Evolutionary conservation across 2,113 vertebrate species (phyloP).

Genomic region (Orcinus orca): DNA sequence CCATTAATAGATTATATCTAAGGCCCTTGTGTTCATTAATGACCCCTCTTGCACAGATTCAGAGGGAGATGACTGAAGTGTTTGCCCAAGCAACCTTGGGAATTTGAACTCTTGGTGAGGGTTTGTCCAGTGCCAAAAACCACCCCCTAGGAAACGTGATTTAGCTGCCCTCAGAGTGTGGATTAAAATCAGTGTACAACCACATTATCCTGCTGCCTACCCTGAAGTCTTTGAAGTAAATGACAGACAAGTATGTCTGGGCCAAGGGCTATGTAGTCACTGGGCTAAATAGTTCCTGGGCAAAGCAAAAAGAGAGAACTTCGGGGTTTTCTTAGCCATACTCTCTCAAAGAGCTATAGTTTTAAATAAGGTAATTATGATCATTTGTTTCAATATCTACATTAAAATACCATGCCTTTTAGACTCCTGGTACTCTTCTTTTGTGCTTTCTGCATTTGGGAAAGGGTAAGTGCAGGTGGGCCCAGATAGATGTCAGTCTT

Average conservation of each 20-base stretch:
- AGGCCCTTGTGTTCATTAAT: not conserved
- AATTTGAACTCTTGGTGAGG: not conserved
- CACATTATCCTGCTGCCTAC: fast-evolving
- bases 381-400: not conserved
- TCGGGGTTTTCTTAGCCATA: not conserved
- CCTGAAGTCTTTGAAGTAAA: not conserved
- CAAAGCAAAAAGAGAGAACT: not conserved
- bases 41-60: not conserved
- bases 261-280: not conserved
- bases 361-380: not conserved
- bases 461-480: not conserved
- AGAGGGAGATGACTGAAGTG: not conserved
- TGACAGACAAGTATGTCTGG: not conserved
- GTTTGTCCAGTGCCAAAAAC: not conserved
- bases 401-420: not conserved
- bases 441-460: not conserved
- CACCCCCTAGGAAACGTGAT: not conserved
- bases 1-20: too few species aligned
- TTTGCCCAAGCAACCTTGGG: not conserved
- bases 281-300: not conserved
- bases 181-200: not conserved
- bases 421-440: not conserved
- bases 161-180: not conserved
- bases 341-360: not conserved
- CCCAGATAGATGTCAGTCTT: not conserved